Evolutionary conservation across 2,797 vertebrate species (phyloP).

Genomic region (Enteromius radiatus): DNA sequence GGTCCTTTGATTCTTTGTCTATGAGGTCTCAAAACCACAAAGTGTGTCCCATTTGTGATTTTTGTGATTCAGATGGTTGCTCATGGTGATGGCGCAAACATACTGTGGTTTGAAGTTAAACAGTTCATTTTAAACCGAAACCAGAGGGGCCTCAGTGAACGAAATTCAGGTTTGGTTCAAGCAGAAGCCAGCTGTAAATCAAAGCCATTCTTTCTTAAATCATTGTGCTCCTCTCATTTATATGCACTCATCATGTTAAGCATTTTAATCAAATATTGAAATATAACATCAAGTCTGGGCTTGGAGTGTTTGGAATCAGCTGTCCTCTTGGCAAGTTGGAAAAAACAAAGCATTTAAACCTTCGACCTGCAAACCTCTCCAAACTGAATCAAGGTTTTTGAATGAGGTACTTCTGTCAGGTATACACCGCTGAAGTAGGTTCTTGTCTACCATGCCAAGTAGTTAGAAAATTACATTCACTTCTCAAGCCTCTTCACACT

Average conservation of each 20-base stretch:
- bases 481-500: conserved; percentile 42
- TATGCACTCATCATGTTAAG: background rate
- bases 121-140: background rate
- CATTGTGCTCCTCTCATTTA: background rate
- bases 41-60: background rate
- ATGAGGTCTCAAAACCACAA: background rate
- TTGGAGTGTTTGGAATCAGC: background rate
- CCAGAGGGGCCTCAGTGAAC: background rate
- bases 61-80: conserved; percentile 5
- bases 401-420: conserved; percentile 27
- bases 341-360: conserved; percentile 19
- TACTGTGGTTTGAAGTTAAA: background rate
- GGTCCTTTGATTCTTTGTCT: background rate
- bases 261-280: background rate
- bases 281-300: background rate
- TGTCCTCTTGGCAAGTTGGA: background rate
- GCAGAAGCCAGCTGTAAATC: background rate
- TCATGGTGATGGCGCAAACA: background rate
- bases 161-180: background rate
- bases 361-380: conserved; percentile 17
- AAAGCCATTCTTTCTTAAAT: background rate
- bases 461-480: conserved; percentile 32
- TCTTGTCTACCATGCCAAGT: conserved; percentile 38
- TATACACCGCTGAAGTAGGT: conserved; percentile 37
- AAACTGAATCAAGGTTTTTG: conserved; percentile 9